Evolutionary conservation across 2,113 vertebrate genomes (phyloP).

Genomic region (Perognathus longimembris): DNA sequence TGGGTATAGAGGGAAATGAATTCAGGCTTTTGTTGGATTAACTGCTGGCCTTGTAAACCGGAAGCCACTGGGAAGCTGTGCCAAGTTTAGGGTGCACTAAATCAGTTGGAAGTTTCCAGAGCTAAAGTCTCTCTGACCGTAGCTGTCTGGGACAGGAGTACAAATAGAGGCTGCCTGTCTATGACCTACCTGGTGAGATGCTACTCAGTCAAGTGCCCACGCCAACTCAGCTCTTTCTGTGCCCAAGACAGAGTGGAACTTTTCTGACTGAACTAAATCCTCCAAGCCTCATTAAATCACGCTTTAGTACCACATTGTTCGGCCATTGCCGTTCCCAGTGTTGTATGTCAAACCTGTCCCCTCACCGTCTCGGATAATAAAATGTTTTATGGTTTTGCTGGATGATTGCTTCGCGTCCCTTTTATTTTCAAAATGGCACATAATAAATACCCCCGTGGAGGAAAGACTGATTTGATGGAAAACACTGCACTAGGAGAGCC

Average conservation of each 20-base stretch:
- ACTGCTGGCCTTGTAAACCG: conserved; percentile 78
- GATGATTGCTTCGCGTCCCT: conserved; percentile 78
- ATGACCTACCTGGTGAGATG: background rate
- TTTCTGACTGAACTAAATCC: conserved; percentile 77
- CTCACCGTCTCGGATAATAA: conserved; percentile 78
- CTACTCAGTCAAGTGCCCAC: background rate
- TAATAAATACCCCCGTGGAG: conserved; percentile 79
- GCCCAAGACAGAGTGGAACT: conserved; percentile 70
- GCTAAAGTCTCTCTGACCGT: conserved; percentile 40
- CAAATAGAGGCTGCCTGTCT: conserved; percentile 37
- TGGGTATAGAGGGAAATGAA: conserved; percentile 74
- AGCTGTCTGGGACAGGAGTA: conserved; percentile 23
- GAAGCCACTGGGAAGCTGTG: conserved; percentile 60
- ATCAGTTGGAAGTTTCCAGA: conserved; percentile 68
- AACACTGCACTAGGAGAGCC: conserved; percentile 66
- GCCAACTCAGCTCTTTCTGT: conserved; percentile 39
- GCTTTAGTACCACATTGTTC: conserved; percentile 78
- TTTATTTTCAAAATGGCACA: conserved; percentile 83
- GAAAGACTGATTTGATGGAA: conserved; percentile 74
- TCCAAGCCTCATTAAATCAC: conserved; percentile 83
- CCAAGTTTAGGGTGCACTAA: conserved; percentile 72
- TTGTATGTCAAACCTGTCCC: conserved; percentile 82
- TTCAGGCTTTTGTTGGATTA: conserved; percentile 80
- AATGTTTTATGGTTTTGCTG: conserved; percentile 81
- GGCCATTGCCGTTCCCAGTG: conserved; percentile 67